Base-by-base conservation (phyloP, 2,113 vertebrate genomes). In the Sorex araneus region DNA sequence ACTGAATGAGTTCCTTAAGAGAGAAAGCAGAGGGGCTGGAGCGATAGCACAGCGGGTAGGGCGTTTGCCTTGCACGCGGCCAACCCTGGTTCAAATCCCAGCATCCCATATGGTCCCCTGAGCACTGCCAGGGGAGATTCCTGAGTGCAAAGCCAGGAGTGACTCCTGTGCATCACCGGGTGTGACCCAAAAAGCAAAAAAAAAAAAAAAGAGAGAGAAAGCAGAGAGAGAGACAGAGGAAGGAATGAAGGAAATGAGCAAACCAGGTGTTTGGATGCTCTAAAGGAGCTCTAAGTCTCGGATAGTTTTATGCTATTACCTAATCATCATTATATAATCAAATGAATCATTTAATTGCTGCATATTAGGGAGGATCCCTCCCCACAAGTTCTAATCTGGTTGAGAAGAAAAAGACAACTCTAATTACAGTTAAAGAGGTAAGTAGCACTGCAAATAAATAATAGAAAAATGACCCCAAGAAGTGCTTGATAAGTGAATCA, bases 391-490 rank as follows among this genome's bases (percentile, higher is more conserved):
- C n/a, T 90, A 92, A 82, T 66, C 2, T 73, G 7, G 11, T 73
- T 83, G 36, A 63, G 80, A 75, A 82, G 54, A 94, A 73, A 73
- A 91, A 40, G 69, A 86, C 12, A 40, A 73, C n/a, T 80, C 11
- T 16, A 80, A 27, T 36, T 71, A 79, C 6, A 71, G 36, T 54
- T 19, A 67, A 71, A 54, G 40, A 76, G 66, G 90, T 76, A 91
- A 84, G 25, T 66, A 77, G 75, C 57, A 83, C 34, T 87, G 60
- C 74, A 75, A 76, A 80, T 85, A 91, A 89, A 30, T 50, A 78
- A 64, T 13, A 84, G 87, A 89, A 87, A 82, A 57, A 34, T 83
- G 18, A 69, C 71, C 64, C 18, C 81, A 87, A 75, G 30, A 86
- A 81, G 45, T 36, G 45, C 43, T 73, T 73, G 75, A 7, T 60